A percentile compares a stretch with the other conserved stretches of the same genome.
These are phyloP conservation scores for Hydriomena furcata DNA, from an alignment of 2,888 invertebrate genomes.

Conservation along the genomic window DNA sequence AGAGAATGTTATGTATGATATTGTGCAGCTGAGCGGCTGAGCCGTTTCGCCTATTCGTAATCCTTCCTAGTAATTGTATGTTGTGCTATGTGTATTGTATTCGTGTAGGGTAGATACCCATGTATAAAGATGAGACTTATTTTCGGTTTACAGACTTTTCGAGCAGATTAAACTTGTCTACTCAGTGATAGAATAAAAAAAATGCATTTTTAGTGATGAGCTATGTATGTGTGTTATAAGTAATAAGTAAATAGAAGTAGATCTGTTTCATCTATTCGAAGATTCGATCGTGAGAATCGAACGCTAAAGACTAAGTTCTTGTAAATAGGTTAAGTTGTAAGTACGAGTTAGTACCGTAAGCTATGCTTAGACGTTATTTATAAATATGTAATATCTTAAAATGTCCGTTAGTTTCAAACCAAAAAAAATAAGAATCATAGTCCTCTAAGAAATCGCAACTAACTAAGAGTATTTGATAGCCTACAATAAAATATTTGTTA, in stretches of 20 bases:
- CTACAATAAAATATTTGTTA: constrained; percentile 38
- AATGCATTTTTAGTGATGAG: constrained; percentile 82
- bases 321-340: constrained; percentile 69
- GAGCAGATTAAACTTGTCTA: constrained; percentile 81
- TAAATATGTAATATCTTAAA: constrained; percentile 76
- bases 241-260: constrained; percentile 73
- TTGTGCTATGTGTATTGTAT: constrained; percentile 60
- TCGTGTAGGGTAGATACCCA: constrained; percentile 54
- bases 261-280: constrained; percentile 83
- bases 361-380: constrained; percentile 79
- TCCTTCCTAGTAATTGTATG: constrained; percentile 78
- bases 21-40: constrained; percentile 78
- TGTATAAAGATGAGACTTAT: constrained; percentile 67
- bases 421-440: constrained; percentile 58
- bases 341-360: constrained; percentile 73
- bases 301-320: constrained; percentile 80
- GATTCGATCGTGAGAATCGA: constrained; percentile 77
- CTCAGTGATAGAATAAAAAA: constrained; percentile 77
- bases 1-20: constrained; percentile 70
- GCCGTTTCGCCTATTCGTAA: constrained; percentile 72
- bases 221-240: constrained; percentile 74
- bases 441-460: constrained; percentile 66
- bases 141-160: constrained; percentile 78
- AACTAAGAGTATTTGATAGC: constrained; percentile 49
- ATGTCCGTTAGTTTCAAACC: constrained; percentile 70